phyloP scores from a whole-genome alignment of 2,888 invertebrate species.

The Apotomis betuletana region DNA sequence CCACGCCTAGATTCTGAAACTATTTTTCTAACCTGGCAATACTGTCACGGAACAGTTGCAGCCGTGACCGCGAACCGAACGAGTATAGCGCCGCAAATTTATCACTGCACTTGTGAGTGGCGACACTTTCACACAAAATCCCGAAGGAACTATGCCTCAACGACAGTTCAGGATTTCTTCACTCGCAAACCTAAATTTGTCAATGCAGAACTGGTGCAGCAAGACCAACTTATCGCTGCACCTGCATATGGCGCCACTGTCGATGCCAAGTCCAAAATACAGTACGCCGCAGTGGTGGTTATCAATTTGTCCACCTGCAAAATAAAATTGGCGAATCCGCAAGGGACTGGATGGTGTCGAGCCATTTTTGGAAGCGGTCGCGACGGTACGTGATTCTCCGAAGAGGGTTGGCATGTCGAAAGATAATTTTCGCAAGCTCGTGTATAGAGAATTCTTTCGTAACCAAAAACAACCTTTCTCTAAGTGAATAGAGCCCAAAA shows the following conservation, averaged over 20 bases:
- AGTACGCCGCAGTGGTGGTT: slow-evolving; percentile 1
- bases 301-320: slow-evolving; percentile 28
- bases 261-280: slow-evolving; percentile 4
- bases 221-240: slow-evolving; percentile 29
- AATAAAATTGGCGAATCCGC: slow-evolving; percentile 35
- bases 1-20: slow-evolving; percentile 12
- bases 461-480: neutral
- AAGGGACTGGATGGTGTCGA: slow-evolving; percentile 48
- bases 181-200: slow-evolving; percentile 18
- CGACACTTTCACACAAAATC: slow-evolving; percentile 5
- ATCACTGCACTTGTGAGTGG: neutral
- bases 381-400: slow-evolving; percentile 43
- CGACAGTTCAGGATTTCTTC: slow-evolving; percentile 1
- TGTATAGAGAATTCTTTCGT: neutral
- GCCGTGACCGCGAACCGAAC: slow-evolving; percentile 51
- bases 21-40: slow-evolving; percentile 42
- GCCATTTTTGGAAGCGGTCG: slow-evolving; percentile 62
- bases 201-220: slow-evolving; percentile 33
- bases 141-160: slow-evolving; percentile 10
- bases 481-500: slow-evolving; percentile 3
- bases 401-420: slow-evolving; percentile 36
- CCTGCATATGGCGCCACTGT: slow-evolving; percentile 13
- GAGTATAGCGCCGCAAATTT: slow-evolving; percentile 30
- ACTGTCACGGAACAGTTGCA: slow-evolving; percentile 43
- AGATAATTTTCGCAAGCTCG: slow-evolving; percentile 11